Evolutionary conservation across 2,797 vertebrate genomes (phyloP), one percentile per base, ranked within the genome.

Genomic region (Dryobates pubescens): DNA sequence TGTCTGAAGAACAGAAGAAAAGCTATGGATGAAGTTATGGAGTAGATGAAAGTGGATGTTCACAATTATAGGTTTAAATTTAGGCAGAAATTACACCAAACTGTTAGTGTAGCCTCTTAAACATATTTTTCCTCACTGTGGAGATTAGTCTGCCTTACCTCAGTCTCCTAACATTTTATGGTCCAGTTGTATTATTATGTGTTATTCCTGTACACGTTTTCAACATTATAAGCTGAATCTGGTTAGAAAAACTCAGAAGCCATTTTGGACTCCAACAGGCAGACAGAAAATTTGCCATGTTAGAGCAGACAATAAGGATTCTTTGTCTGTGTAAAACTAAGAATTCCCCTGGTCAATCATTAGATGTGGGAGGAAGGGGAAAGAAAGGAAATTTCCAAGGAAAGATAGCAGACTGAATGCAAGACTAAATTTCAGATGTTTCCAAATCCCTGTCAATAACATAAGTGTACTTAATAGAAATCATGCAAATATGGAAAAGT

Each of bases 401-500:
- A 88, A 85, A 93, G 23, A 68, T 56, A 84, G 43, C 12, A 53
- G 51, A 80, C 20, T 64, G 54, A 84, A 84, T 79, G 32, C 32
- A 84, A 72, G 38, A 45, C 41, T 36, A 49, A 81, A 27, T 89
- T 95, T 89, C 76, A 73, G 82, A 43, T 58, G 45, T 84, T 96
- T 94, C 78, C 84, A 92, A 94, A 63, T 70, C 72, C 79, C 86
- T 86, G 64, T 86, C 78, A 74, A 78, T 88, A 82, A 20, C 29
- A 90, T 59, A 62, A 59, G 34, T 59, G 61, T 51, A 69, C 68
- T 88, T 89, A 84, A 90, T 43, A 86, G 68, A 88, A 92, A 84
- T 94, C 86, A 88, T 65, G 20, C 24, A 84, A 74, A 82, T 84
- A 91, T 86, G 86, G 41, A 86, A 93, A 88, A 88, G 58, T 90